Conservation (phyloP, 2,888 invertebrate genomes). For the Aleiodes testaceus region DNA sequence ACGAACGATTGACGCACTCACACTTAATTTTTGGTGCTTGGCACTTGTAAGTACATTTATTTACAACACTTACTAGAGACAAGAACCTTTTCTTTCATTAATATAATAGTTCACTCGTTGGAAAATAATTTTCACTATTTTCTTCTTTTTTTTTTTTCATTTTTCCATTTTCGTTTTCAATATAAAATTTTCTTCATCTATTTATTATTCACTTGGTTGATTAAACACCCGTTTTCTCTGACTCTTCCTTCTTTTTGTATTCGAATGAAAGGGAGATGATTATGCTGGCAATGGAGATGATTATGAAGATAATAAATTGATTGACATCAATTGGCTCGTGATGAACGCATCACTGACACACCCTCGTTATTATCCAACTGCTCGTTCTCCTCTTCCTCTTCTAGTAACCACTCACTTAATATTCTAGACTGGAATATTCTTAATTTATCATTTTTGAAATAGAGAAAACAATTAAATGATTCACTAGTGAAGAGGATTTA, state of each 20-base stretch:
- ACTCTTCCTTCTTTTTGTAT: neutral
- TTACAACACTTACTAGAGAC: constrained; percentile 70
- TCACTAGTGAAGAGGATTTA: neutral
- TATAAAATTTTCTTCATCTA: too few species aligned
- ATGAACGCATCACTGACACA: constrained; percentile 49
- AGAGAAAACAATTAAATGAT: neutral
- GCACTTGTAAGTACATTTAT: constrained; percentile 73
- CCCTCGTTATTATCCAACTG: constrained; percentile 46
- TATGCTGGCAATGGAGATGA: neutral
- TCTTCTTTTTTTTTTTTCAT: too few species aligned
- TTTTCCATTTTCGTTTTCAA: neutral
- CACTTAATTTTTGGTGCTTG: constrained; percentile 63
- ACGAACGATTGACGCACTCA: constrained; percentile 53
- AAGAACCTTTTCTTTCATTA: constrained; percentile 51
- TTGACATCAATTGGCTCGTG: constrained; percentile 43
- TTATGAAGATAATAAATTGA: constrained; percentile 35
- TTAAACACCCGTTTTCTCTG: constrained; percentile 16
- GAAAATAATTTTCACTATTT: constrained; percentile 16
- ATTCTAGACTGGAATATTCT: constrained; percentile 64
- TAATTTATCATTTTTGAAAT: constrained; percentile 2
- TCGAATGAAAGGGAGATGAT: constrained; percentile 4
- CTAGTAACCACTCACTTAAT: constrained; percentile 65
- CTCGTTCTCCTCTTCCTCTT: constrained; percentile 56
- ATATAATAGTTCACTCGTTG: neutral
- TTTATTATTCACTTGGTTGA: neutral